These are phyloP conservation scores for Nemapogon koenigi DNA, from an alignment of 2,888 invertebrate genomes.

Conservation along the genomic window DNA sequence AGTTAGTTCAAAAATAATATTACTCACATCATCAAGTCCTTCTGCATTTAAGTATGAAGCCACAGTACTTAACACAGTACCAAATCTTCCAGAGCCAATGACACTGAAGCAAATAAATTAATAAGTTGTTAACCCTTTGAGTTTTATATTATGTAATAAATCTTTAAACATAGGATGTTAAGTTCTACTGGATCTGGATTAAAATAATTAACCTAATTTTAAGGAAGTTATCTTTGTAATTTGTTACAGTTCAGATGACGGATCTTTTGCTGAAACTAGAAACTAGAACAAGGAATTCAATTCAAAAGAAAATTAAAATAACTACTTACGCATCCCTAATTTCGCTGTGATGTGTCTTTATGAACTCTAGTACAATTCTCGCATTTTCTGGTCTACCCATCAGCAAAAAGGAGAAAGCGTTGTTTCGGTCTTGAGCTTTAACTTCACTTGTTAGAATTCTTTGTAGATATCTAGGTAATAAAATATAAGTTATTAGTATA, in stretches of 20 bases:
- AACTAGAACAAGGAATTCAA: not conserved
- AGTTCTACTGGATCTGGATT: no score
- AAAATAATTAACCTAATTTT: no score
- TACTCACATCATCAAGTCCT: conserved; percentile 42
- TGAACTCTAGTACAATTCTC: conserved; percentile 30
- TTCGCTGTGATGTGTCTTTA: conserved; percentile 28
- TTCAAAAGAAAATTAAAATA: conserved; percentile 1
- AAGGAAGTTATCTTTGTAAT: no score
- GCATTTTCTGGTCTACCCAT: conserved; percentile 42
- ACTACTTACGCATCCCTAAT: conserved; percentile 36
- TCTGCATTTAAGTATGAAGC: conserved; percentile 40
- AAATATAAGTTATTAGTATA: no score
- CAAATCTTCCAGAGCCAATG: conserved; percentile 35
- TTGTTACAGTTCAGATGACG: no score
- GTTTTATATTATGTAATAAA: no score
- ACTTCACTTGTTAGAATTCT: conserved; percentile 36
- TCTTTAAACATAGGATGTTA: no score
- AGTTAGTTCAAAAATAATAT: not conserved
- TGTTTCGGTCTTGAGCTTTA: conserved; percentile 46
- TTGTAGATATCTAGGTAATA: conserved; percentile 38
- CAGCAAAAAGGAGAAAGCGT: conserved; percentile 42
- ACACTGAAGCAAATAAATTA: conserved; percentile 37
- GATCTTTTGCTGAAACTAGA: no score
- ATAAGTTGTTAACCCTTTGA: no score
- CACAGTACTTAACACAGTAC: conserved; percentile 30